Base-by-base conservation (phyloP, 2,888 invertebrate species). In the Synergus laeviventris region DNA sequence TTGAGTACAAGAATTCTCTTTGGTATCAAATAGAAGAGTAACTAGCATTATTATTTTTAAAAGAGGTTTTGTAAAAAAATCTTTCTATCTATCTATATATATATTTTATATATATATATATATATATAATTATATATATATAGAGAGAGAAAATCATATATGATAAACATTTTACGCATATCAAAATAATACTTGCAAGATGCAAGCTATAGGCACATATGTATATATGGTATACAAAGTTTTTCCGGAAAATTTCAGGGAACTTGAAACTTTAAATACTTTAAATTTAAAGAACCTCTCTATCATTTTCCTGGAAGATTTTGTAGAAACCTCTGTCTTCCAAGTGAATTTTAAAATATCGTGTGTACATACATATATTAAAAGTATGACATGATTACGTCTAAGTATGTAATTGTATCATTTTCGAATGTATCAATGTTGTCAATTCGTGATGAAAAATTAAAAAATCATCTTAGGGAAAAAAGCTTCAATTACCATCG, bases 251-350 rank as follows among this genome's bases (percentile, higher is more conserved):
- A 62, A 62, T 62, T 39, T 36, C 62, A 62, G 62, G 39, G 38
- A 39, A 62, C 1, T 61, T 61, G n/a, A 31, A 31, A 31, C 21
- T 77, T 74, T 56, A 73, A 78, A 64, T 59, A 24, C 74, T 74
- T 74, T 76, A 45, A 76, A 66, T 73, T 78, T 49, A 38, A 56
- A 74, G 31, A 74, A 74, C 39, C 62, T 61, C 62, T 61, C 38
- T 14, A 75, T 61, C 49, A 75, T 73, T 61, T 39, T 76, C 24
- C 62, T 49, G 62, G 74, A 76, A 59, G 73, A 54, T 42, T 76
- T 74, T 79, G 36, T 88, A 88, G 85, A 87, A 89, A 89, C 89
- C 88, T 90, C 89, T 90, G 90, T 90, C 90, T 90, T 90, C 90
- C 90, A 90, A 89, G 85, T 85, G 85, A 86, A 87, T 89, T 89